Base-by-base conservation (phyloP, 2,113 vertebrate genomes). In the Percopsis transmontana region DNA sequence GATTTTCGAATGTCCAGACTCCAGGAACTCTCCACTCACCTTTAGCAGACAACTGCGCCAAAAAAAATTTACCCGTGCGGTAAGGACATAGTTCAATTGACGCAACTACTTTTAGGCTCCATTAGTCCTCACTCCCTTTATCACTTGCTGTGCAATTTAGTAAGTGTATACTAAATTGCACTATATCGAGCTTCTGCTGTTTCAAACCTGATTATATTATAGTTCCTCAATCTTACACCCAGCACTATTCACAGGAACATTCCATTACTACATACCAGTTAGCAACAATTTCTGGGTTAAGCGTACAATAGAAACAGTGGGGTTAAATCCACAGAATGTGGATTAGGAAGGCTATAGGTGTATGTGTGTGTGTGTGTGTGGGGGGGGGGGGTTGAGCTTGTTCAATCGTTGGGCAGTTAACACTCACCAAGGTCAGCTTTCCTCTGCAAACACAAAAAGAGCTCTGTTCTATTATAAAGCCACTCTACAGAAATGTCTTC, bases 391-490 rank as follows among this genome's bases (percentile, higher is more conserved):
- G 55, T 38, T 40, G 14, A 68, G 33, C 38, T 48, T 55, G 11
- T 24, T 61, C 40, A 60, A 42, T 5, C 63, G 40, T 24, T 66
- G n/a, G 53, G n/a, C 51, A 65, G 61, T 58, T 64, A 71, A 56
- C 42, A 33, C 15, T 53, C 58, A 68, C 42, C 63, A 69, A 75
- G 52, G 39, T 73, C 45, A 68, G 66, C 24, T 41, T 47, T 39
- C n/a, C 21, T 13, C 23, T 38, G 13, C 14, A 14, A 39, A 45
- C 18, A 73, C 62, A 66, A 61, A 66, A 72, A 66, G 23, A 55
- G 15, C 41, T 58, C 51, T 69, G 50, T 64, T 63, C 47, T 45
- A 21, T 40, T 19, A 13, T 16, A 19, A 33, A 20, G 15, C 18
- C 24, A 20, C 51, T 38, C 16, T 58, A 33, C 20, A 41, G 41